Base-by-base conservation (phyloP, 2,888 invertebrate genomes). In the Drosophila mimica region DNA sequence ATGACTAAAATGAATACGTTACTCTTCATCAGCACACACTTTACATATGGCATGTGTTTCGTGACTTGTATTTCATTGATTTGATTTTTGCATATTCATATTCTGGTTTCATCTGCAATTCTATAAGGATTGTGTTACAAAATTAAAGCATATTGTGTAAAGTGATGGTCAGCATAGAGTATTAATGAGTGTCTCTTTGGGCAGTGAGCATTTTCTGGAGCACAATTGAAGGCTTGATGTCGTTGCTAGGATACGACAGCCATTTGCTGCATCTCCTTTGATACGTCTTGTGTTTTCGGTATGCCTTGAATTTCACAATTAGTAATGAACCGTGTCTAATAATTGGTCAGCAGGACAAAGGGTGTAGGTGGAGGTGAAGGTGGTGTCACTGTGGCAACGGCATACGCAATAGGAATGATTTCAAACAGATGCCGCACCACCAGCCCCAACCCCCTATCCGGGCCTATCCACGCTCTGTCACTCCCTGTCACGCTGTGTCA, bases 241-340 rank as follows among this genome's bases (percentile, higher is more conserved):
- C 38, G 60, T 70, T 73, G 62, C 68, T 20, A 25, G 51, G 68
- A 25, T 17, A 72, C 73, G 34, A n/a, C n/a, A 54, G 31, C 20
- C 38, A 71, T 43, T 63, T 63, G 67, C 56, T 64, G 68, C 60
- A 63, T 56, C 63, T 40, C 60, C 43, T 60, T 48, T 30, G 38
- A 56, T 36, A 60, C 28, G 34, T 38, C 53, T 51, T 64, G 58
- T 40, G 52, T 43, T 46, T n/a, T 11, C 15, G 33, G 9, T 38
- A 31, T 46, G 43, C 30, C n/a, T 9, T 8, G 34, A 58, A 51
- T 74, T 54, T 28, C 54, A 51, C 51, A 65, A 59, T 78, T 71
- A 68, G 65, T 67, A 67, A 58, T 61, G 79, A 78, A 59, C 52
- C 67, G 79, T 74, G 48, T 56, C 38, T 65, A 65, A 62, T 63